A percentile compares a stretch with the other conserved stretches of the same genome.
These are phyloP conservation scores for Chloroclysta siterata DNA, from an alignment of 2,888 invertebrate genomes.

Conservation along the genomic window DNA sequence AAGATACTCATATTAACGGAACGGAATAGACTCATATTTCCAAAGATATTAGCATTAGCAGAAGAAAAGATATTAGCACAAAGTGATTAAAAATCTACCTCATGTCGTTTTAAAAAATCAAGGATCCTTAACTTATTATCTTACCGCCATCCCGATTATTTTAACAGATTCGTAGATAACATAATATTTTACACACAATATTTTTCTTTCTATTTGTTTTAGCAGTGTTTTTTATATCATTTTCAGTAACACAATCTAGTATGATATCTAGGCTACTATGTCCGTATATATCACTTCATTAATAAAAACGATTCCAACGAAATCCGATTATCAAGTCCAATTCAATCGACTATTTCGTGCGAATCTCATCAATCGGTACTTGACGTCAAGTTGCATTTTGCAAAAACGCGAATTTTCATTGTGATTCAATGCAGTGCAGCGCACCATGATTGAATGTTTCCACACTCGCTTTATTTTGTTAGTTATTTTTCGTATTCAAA, in stretches of 20 bases:
- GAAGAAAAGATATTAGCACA: too few species aligned
- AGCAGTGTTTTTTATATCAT: neutral
- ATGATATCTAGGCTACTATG: slow-evolving; percentile 38
- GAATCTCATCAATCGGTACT: slow-evolving; percentile 51
- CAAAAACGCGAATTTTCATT: slow-evolving; percentile 39
- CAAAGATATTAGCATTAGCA: too few species aligned
- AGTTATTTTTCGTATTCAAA: slow-evolving; percentile 30
- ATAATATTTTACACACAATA: neutral
- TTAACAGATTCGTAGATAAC: too few species aligned
- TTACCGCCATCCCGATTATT: too few species aligned
- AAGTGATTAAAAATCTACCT: too few species aligned
- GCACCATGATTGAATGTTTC: slow-evolving; percentile 36
- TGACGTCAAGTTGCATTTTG: slow-evolving; percentile 43
- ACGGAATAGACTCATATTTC: too few species aligned
- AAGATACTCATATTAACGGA: too few species aligned
- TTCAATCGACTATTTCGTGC: slow-evolving; percentile 53
- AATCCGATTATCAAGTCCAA: slow-evolving; percentile 60
- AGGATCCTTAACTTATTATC: too few species aligned
- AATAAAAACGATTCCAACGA: slow-evolving; percentile 57
- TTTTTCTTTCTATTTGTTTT: neutral
- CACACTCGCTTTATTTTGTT: slow-evolving; percentile 29
- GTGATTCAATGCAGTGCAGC: slow-evolving; percentile 35
- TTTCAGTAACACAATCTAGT: neutral
- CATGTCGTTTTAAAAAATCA: too few species aligned
- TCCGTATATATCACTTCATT: slow-evolving; percentile 48